phyloP scores from a whole-genome alignment of 2,797 vertebrate species.

The Cacajao melanocephalus region DNA sequence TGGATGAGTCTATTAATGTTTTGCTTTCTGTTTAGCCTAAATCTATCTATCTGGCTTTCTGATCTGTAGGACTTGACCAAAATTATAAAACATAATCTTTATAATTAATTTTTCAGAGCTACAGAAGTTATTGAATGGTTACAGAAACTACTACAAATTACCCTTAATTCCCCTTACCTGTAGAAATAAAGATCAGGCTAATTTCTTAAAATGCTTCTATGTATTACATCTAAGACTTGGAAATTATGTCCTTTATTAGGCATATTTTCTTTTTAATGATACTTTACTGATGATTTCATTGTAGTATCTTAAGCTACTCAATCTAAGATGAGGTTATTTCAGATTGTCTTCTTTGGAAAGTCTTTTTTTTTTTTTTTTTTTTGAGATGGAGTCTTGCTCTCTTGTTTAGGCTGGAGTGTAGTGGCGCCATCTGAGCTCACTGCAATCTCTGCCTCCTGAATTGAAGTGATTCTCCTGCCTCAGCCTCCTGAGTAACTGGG shows the following conservation, averaged over 20 bases:
- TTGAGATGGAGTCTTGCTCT: no score
- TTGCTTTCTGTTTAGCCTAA: background rate
- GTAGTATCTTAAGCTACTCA: background rate
- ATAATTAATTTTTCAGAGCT: background rate
- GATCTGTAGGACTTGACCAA: background rate
- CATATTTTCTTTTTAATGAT: background rate
- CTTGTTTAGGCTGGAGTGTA: no score
- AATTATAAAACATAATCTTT: background rate
- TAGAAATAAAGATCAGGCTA: background rate
- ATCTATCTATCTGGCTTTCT: background rate
- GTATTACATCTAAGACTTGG: constrained; percentile 22
- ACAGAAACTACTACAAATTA: background rate
- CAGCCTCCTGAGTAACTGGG: no score
- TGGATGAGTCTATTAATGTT: background rate
- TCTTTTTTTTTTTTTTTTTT: background rate
- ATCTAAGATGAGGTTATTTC: background rate
- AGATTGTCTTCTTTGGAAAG: constrained; percentile 33
- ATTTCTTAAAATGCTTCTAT: background rate
- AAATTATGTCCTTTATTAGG: background rate
- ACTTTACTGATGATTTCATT: background rate
- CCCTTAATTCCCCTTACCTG: background rate
- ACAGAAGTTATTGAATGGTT: background rate
- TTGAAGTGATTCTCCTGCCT: no score
- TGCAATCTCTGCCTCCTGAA: no score
- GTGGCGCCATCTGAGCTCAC: no score